A percentile compares a stretch with the other conserved stretches of the same genome.
Conservation (phyloP, 2,888 invertebrate species). For the Eupeodes latifasciatus region DNA sequence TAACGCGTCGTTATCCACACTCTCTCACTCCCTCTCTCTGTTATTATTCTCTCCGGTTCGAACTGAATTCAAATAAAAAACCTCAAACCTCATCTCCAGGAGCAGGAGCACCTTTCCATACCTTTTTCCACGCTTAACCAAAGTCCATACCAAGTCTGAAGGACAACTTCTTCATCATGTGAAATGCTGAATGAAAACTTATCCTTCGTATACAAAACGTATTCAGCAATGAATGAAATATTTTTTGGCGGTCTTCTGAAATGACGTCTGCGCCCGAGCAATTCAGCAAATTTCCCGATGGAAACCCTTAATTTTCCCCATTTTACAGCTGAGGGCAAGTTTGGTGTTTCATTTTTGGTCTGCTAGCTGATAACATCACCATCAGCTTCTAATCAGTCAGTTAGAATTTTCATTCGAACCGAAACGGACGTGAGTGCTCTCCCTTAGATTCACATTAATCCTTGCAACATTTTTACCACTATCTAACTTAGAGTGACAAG, state of each 20-base stretch:
- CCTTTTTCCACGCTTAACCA: not conserved
- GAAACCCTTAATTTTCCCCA: conserved; percentile 43
- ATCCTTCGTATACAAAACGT: not conserved
- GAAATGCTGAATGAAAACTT: conserved; percentile 56
- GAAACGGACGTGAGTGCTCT: conserved; percentile 53
- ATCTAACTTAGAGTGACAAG: conserved; percentile 36
- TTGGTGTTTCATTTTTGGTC: not conserved
- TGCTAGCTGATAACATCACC: conserved; percentile 64
- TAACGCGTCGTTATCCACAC: conserved; percentile 48
- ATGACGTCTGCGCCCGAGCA: conserved; percentile 32
- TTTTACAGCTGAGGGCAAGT: conserved; percentile 21
- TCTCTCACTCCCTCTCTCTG: not conserved
- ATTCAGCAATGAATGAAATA: conserved; percentile 39
- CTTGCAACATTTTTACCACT: conserved; percentile 16
- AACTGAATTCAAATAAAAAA: not conserved
- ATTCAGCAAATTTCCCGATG: conserved; percentile 56
- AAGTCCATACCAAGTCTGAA: conserved; percentile 68
- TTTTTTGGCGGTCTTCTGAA: conserved; percentile 64
- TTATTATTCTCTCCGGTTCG: not conserved
- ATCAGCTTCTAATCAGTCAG: conserved; percentile 70
- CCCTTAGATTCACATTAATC: not conserved
- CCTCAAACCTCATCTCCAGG: conserved; percentile 10
- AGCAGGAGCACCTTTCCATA: not conserved
- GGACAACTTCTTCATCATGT: conserved; percentile 59
- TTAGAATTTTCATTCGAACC: conserved; percentile 64